Percentiles rank a stretch among this genome's conserved stretches.
Evolutionary conservation across 2,888 invertebrate species (phyloP).

Genomic region (Acronicta leporina): DNA sequence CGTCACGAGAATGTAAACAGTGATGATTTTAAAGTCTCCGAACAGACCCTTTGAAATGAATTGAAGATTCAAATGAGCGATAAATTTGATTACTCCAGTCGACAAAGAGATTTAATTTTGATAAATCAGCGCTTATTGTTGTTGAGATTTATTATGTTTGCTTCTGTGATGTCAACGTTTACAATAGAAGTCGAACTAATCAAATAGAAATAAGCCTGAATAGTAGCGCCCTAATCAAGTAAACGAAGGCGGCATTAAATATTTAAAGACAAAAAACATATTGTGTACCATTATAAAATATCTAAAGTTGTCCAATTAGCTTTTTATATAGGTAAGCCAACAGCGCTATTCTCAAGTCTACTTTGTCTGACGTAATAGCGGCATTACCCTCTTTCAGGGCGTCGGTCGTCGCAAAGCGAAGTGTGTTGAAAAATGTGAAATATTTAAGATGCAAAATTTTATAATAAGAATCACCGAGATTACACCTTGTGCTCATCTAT

Average conservation of each 20-base stretch:
- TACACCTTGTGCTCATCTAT: conserved; percentile 87
- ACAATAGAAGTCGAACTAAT: conserved; percentile 53
- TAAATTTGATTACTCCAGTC: conserved; percentile 85
- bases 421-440: conserved; percentile 83
- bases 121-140: conserved; percentile 86
- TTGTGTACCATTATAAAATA: conserved; percentile 57
- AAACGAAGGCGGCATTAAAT: conserved; percentile 30
- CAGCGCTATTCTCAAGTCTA: conserved; percentile 64
- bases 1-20: conserved; percentile 67
- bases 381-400: conserved; percentile 71
- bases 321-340: conserved; percentile 61
- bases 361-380: conserved; percentile 75
- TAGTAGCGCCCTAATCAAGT: conserved; percentile 24
- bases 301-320: conserved; percentile 59
- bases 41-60: conserved; percentile 78
- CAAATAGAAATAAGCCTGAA: conserved; percentile 31
- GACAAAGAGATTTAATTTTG: conserved; percentile 87
- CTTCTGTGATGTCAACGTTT: conserved; percentile 63
- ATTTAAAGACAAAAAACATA: conserved; percentile 48
- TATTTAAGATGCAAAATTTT: conserved; percentile 86
- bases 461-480: conserved; percentile 86
- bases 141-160: conserved; percentile 79
- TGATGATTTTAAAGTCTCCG: conserved; percentile 64
- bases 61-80: conserved; percentile 84
- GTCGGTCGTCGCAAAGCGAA: conserved; percentile 66